Base-by-base conservation (phyloP, 2,113 vertebrate species). In the Brachypteracias leptosomus region DNA sequence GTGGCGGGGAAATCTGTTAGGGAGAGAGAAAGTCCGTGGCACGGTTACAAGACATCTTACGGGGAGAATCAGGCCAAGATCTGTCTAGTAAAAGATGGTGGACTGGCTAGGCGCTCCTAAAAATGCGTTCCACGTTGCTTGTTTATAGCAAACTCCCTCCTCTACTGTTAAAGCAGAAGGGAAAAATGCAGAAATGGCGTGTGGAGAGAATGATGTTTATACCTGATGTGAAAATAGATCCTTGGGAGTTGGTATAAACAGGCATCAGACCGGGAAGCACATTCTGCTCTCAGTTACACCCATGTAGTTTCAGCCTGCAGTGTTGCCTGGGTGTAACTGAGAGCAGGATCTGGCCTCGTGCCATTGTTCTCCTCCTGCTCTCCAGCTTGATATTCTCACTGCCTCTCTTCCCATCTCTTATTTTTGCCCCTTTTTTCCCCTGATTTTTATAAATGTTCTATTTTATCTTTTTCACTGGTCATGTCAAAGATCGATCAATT, bases 1-100 rank as follows among this genome's bases (percentile, higher is more conserved):
- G 44, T 7, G 54, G 25, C 4, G 25, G 49, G 42, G 36, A 85
- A 91, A 85, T 66, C 93, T 91, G 61, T 15, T 89, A 14, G 33
- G 52, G 25, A 68, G 51, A 66, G 26, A 62, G 44, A 72, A 85
- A 61, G 49, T 59, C 85, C 16, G 4, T 88, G 93, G 67, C 78
- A 74, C 2, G 1, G 42, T 77, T 81, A 80, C 75, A 86, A 83
- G 68, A 51, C 7, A 6, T 67, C 79, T 80, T 47, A 70, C 0
- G 1, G 63, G 63, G 59, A 84, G 77, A 85, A 65, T 49, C 49
- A 72, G 88, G 63, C 71, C 89, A 91, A 91, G 86, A 85, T 73
- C n/a, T 91, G 51, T 24, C 59, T 71, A 42, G 47, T 61, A 71
- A 83, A 68, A 84, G 36, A 70, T 90, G 88, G 81, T 83, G 89